These are phyloP conservation scores for Lordiphosa collinella DNA, from an alignment of 1,140 invertebrate species.

Conservation along the genomic window DNA sequence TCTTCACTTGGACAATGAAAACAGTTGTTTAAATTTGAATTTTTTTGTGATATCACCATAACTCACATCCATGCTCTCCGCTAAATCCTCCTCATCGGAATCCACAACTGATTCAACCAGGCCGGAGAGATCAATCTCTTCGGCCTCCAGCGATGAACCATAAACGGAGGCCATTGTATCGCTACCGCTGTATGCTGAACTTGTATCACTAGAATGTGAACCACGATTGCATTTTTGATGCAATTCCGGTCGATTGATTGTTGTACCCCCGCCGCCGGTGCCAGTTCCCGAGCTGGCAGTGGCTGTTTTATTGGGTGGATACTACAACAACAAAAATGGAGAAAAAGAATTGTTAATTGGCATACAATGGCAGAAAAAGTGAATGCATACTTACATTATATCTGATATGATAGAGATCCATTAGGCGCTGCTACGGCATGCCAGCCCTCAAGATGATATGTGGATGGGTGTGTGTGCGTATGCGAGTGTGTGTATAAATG, in stretches of 20 bases:
- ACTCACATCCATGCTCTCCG: conserved; percentile 93
- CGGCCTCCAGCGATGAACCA: conserved; percentile 90
- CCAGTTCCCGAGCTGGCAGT: conserved; percentile 33
- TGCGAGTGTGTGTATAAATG: conserved; percentile 8
- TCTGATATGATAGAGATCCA: conserved; percentile 78
- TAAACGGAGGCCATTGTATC: conserved; percentile 97
- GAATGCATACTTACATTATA: conserved; percentile 61
- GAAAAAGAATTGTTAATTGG: conserved; percentile 20
- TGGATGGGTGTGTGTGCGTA: conserved; percentile 30
- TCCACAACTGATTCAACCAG: conserved; percentile 97
- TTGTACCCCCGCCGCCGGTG: conserved; percentile 21
- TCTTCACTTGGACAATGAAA: not conserved
- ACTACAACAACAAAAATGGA: conserved; percentile 17
- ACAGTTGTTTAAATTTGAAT: not conserved
- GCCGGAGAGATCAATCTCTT: conserved; percentile 95
- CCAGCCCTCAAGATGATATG: conserved; percentile 21
- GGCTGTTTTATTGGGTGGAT: conserved; percentile 63
- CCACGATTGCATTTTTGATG: conserved; percentile 91
- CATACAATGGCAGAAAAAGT: conserved; percentile 15
- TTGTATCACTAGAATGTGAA: conserved; percentile 95
- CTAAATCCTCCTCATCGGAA: conserved; percentile 95
- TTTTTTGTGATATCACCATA: conserved; percentile 36
- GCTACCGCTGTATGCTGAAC: conserved; percentile 96
- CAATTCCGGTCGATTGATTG: conserved; percentile 81
- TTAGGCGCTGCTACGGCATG: conserved; percentile 56